Evolutionary conservation across 2,888 invertebrate genomes (phyloP), one percentile per base, ranked within the genome.

Genomic region (Taphrorychus bicolor): DNA sequence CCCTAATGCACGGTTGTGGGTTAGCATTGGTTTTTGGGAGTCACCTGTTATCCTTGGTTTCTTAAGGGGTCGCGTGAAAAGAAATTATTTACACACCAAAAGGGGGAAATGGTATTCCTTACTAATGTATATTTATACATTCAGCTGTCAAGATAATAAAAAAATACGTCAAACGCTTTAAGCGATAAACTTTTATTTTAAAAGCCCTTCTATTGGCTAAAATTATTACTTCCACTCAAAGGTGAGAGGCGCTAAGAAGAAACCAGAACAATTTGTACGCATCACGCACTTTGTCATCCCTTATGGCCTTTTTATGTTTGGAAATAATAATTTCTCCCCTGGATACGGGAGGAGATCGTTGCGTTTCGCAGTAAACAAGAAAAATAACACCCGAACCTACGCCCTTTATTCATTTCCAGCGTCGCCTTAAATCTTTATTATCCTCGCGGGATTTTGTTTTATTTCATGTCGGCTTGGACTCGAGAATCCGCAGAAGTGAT

Each of bases 401-500:
- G 64, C 24, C 42, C 58, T 64, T 64, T 64, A 59, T 64, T 64
- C 64, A 64, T 64, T 64, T 59, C 32, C 32, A 64, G 54, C 64
- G 53, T 53, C 51, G 52, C 52, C 42, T 52, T 64, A 59, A 64
- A 64, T 64, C 64, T 59, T 64, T 58, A 53, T 64, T 64, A 64
- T 59, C 58, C 64, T 40, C 54, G 5, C 32, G 64, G 45, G 52
- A 51, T 64, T 63, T 58, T 63, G 56, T 57, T 63, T 57, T 64
- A 63, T 63, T 63, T 51, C 57, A 40, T 42, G 57, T 57, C 57
- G 42, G 57, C 32, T 57, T 42, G 41, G 57, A 42, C 57, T 41
- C n/a, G 11, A 19, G 19, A 57, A n/a, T 17, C n/a, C n/a, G 18
- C 5, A 42, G 18, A 9, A 5, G 23, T 54, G 54, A 54, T 54